phyloP scores from a whole-genome alignment of 1,140 invertebrate genomes.

The Drosophila willistoni region DNA sequence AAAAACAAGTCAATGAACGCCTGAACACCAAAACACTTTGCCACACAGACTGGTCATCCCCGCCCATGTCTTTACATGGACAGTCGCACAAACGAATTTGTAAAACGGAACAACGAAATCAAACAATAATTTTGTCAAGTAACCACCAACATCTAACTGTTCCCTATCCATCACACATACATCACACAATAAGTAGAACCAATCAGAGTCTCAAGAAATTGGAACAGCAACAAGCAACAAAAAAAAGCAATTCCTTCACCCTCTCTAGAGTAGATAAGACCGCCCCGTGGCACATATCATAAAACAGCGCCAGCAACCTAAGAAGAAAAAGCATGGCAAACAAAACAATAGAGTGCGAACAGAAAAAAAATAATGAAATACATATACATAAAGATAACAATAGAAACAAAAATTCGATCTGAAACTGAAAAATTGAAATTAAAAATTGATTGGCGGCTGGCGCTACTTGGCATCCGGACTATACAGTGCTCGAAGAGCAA shows the following conservation, averaged over 20 bases:
- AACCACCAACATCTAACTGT: constrained; percentile 46
- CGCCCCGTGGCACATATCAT: constrained; percentile 9
- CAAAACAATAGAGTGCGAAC: constrained; percentile 55
- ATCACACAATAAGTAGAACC: constrained; percentile 37
- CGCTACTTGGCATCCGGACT: constrained; percentile 54
- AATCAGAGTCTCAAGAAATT: constrained; percentile 47
- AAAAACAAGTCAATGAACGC: constrained; percentile 66
- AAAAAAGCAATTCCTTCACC: constrained; percentile 37
- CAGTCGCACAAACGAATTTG: constrained; percentile 54
- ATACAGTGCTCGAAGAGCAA: constrained; percentile 42
- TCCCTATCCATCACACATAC: neutral
- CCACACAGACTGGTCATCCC: constrained; percentile 53
- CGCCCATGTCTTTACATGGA: constrained; percentile 51
- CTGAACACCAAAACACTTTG: constrained; percentile 63
- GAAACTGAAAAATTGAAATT: constrained; percentile 65
- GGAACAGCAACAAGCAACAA: constrained; percentile 26
- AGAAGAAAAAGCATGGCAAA: constrained; percentile 42
- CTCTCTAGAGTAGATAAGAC: constrained; percentile 31
- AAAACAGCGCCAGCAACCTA: constrained; percentile 28
- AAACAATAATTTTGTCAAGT: constrained; percentile 33
- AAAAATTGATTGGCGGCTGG: constrained; percentile 72
- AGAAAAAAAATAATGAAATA: constrained; percentile 31
- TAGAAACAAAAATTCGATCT: constrained; percentile 28
- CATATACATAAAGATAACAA: constrained; percentile 29
- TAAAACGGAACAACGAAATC: constrained; percentile 52